Base-by-base conservation (phyloP, 2,888 invertebrate genomes). In the Gisinianus flammeolus region DNA sequence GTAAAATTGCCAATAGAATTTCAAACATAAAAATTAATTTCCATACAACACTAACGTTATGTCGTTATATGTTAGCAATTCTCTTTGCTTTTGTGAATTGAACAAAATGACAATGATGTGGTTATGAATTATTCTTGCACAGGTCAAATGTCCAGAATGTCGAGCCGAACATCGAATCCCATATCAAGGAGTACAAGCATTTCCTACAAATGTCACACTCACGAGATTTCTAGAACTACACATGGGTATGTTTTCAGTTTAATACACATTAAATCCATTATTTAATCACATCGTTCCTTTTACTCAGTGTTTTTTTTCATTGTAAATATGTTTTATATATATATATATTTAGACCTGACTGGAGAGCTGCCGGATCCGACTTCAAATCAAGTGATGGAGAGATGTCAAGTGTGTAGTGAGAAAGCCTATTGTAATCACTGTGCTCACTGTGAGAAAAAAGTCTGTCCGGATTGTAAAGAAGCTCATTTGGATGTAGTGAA, bases 81-180 rank as follows among this genome's bases (percentile, higher is more conserved):
- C 44, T 44, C 8, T 4, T 44, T 44, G 2, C 44, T 44, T 44
- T 44, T 44, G n/a, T n/a, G n/a, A n/a, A n/a, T n/a, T n/a, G n/a
- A n/a, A n/a, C n/a, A n/a, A n/a, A n/a, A n/a, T n/a, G n/a, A n/a
- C n/a, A n/a, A n/a, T n/a, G n/a, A n/a, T n/a, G n/a, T n/a, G n/a
- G n/a, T n/a, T n/a, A n/a, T 64, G 33, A 22, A 30, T 75, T 71
- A 81, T 81, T 72, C 72, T 86, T 80, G 24, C 8, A 52, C 88
- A 94, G 94, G 94, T 97, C 81, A 96, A 96, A 90, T 98, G 98
- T 90, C 98, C 98, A 86, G 97, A 98, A 91, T 98, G 98, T 88
- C 92, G 97, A 81, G 96, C 96, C 79, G 97, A 97, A 89, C 97
- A 97, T 89, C 91, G 96, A 85, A 96, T 97, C 86, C 97, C 97